Evolutionary conservation across 2,113 vertebrate genomes (phyloP).

Genomic region (Platichthys stellatus): DNA sequence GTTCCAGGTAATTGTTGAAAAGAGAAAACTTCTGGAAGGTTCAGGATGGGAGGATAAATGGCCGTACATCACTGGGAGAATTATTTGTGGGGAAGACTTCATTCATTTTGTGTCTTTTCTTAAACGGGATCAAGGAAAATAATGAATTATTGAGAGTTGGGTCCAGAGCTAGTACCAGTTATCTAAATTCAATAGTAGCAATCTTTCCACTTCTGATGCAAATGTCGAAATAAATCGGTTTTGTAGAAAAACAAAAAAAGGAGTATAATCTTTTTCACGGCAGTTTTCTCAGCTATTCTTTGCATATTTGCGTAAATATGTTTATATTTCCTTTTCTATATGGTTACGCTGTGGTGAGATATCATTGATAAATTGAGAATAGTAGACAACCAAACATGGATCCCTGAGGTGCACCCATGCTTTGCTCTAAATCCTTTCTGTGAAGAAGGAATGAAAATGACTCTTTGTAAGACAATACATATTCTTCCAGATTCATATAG

Average conservation of each 20-base stretch:
- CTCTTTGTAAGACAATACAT: too few relatives aligned
- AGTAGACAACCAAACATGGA: background rate
- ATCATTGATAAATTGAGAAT: background rate
- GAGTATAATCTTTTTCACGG: background rate
- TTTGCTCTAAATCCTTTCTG: background rate
- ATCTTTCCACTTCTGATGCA: too few relatives aligned
- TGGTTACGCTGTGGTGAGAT: background rate
- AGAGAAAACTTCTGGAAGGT: background rate
- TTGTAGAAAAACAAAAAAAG: background rate
- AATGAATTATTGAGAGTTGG: too few relatives aligned
- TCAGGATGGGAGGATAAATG: background rate
- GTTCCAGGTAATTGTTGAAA: background rate
- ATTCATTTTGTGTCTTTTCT: too few relatives aligned
- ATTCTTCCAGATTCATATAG: too few relatives aligned
- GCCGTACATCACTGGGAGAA: background rate
- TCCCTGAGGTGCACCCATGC: conserved; percentile 20
- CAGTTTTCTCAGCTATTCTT: background rate
- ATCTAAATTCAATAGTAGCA: too few relatives aligned
- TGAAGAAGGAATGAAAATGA: too few relatives aligned
- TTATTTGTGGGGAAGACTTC: too few relatives aligned
- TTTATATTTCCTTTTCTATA: background rate
- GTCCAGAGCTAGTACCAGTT: too few relatives aligned
- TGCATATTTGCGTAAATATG: background rate
- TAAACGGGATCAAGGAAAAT: too few relatives aligned
- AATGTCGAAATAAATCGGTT: too few relatives aligned